These are phyloP conservation scores for Hippopotamyrus pictus DNA, from an alignment of 2,797 vertebrate species.

Conservation along the genomic window DNA sequence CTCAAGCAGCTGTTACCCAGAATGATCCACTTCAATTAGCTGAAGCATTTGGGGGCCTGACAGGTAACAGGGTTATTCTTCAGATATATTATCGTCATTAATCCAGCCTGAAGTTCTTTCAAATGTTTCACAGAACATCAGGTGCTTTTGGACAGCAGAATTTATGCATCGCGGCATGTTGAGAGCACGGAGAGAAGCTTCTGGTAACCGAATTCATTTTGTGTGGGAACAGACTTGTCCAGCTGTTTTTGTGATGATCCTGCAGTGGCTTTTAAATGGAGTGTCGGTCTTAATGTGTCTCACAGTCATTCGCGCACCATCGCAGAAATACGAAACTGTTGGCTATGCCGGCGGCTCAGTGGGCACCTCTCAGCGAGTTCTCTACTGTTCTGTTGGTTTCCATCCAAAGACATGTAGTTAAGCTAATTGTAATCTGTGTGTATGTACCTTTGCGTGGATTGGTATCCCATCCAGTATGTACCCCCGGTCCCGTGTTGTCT, in stretches of 20 bases:
- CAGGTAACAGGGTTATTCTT: not conserved
- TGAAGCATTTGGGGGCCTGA: not conserved
- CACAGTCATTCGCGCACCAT: no score
- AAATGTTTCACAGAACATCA: not conserved
- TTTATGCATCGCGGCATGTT: not conserved
- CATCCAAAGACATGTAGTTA: not conserved
- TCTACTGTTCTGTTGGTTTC: not conserved
- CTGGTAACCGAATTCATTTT: not conserved
- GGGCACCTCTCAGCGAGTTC: not conserved
- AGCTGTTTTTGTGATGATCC: not conserved
- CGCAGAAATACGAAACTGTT: not conserved
- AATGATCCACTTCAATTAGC: not conserved
- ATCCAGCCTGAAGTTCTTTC: not conserved
- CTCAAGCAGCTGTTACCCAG: not conserved
- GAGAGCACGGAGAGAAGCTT: not conserved
- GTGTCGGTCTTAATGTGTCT: not conserved
- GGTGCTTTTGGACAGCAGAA: not conserved
- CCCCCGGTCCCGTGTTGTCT: not conserved
- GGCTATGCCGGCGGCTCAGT: not conserved
- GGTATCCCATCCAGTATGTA: not conserved
- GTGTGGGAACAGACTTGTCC: not conserved
- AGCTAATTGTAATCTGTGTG: not conserved
- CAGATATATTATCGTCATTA: not conserved
- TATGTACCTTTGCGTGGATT: not conserved
- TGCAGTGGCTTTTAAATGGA: not conserved